Conservation (phyloP, 2,113 vertebrate species). For the Podarcis raffonei region DNA sequence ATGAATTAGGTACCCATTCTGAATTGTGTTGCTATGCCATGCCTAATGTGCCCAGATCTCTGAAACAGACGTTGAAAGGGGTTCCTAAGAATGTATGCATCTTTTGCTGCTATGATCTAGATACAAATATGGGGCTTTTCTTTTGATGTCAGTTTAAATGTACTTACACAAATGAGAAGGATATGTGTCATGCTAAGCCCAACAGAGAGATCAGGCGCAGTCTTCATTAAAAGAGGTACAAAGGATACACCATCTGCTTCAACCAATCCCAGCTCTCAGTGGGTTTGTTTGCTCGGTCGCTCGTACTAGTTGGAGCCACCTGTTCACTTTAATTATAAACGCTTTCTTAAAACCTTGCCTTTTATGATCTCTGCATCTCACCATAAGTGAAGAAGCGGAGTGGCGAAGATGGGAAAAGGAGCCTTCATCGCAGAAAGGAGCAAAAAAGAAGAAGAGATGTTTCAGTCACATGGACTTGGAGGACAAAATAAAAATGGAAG, state of each 20-base stretch:
- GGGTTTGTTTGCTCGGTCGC: slow-evolving; percentile 64
- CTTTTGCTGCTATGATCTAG: slow-evolving; percentile 29
- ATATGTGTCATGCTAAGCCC: slow-evolving; percentile 32
- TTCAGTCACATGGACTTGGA: not conserved
- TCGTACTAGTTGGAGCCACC: slow-evolving; percentile 66
- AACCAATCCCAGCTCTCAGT: slow-evolving; percentile 54
- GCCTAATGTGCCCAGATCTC: not conserved
- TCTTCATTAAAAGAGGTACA: slow-evolving; percentile 67
- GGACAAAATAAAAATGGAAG: slow-evolving; percentile 10
- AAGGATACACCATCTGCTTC: slow-evolving; percentile 68
- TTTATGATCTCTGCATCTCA: slow-evolving; percentile 18
- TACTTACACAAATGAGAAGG: slow-evolving; percentile 17
- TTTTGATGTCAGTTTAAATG: slow-evolving; percentile 43
- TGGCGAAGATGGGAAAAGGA: not conserved
- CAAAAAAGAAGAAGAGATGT: not conserved
- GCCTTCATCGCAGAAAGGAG: not conserved
- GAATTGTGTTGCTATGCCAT: not conserved
- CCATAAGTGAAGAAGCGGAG: slow-evolving; percentile 17
- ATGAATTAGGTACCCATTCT: not conserved
- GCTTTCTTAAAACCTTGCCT: slow-evolving; percentile 49
- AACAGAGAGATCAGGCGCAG: slow-evolving; percentile 52
- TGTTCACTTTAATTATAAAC: slow-evolving; percentile 68
- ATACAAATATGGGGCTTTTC: not conserved
- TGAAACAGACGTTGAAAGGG: not conserved
- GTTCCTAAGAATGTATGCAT: not conserved